phyloP scores from a whole-genome alignment of 2,888 invertebrate species.

The Heliconius ethilla region DNA sequence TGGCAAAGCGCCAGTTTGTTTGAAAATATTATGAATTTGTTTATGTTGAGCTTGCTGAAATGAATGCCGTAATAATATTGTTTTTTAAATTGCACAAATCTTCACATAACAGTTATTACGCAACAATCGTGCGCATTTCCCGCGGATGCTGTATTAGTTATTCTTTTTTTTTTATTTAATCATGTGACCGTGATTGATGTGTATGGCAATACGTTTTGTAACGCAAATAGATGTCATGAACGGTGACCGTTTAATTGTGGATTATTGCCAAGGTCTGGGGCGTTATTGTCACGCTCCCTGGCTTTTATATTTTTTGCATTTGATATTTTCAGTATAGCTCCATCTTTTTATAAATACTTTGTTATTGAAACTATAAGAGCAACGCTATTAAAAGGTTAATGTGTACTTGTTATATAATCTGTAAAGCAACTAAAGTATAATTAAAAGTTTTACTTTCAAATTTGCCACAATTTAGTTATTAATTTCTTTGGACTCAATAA shows the following conservation, averaged over 20 bases:
- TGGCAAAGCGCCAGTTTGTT: conserved; percentile 72
- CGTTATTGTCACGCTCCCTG: conserved; percentile 63
- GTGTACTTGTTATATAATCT: conserved; percentile 3
- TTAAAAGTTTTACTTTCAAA: neutral
- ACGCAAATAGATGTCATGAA: conserved; percentile 55
- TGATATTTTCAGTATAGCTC: conserved; percentile 20
- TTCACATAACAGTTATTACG: conserved; percentile 52
- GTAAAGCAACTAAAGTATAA: neutral
- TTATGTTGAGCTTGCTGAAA: conserved; percentile 55
- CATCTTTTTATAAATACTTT: conserved; percentile 19
- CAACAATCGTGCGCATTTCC: conserved; percentile 54
- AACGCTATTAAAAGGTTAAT: neutral
- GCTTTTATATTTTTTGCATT: conserved; percentile 48
- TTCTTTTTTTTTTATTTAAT: conserved; percentile 44
- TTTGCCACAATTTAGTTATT: neutral
- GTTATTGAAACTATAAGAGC: neutral
- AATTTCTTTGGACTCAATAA: neutral
- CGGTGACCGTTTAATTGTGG: conserved; percentile 64
- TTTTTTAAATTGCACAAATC: conserved; percentile 61
- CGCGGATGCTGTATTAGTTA: conserved; percentile 43
- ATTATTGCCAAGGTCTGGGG: conserved; percentile 78
- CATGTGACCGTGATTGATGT: conserved; percentile 54
- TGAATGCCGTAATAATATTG: conserved; percentile 31
- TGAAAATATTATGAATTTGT: conserved; percentile 73
- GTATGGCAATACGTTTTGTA: conserved; percentile 43